These are phyloP conservation scores for Amblyjoppa proteus DNA, from an alignment of 2,888 invertebrate species.

Conservation along the genomic window DNA sequence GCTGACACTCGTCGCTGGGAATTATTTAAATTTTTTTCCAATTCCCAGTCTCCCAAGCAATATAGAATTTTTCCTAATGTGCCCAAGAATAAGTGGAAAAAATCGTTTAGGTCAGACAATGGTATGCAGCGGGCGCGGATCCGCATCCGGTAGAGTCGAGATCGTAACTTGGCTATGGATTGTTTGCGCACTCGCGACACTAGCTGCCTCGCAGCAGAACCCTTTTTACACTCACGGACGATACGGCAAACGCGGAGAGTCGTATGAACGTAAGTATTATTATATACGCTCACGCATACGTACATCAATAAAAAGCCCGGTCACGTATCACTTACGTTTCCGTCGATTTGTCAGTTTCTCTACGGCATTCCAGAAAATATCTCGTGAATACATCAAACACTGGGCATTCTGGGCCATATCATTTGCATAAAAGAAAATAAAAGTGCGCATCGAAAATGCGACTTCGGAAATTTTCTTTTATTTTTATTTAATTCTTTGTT, in stretches of 20 bases:
- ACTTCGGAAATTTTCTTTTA: no score
- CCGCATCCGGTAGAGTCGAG: slow-evolving; percentile 68
- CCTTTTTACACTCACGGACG: slow-evolving; percentile 76
- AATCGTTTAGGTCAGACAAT: slow-evolving; percentile 60
- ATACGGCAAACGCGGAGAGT: slow-evolving; percentile 78
- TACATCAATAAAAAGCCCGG: background rate
- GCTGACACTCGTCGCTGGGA: background rate
- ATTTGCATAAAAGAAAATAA: background rate
- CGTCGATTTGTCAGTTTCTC: background rate
- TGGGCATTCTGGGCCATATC: background rate
- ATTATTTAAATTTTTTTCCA: background rate
- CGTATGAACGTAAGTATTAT: slow-evolving; percentile 71
- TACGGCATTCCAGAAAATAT: background rate
- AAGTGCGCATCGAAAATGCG: background rate
- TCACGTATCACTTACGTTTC: slow-evolving; percentile 6
- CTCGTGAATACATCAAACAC: background rate
- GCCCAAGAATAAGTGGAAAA: background rate
- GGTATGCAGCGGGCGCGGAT: slow-evolving; percentile 70
- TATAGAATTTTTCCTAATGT: no score
- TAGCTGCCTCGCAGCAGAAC: slow-evolving; percentile 72
- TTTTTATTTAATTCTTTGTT: background rate
- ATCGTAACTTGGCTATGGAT: slow-evolving; percentile 76
- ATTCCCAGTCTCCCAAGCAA: background rate
- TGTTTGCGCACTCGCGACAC: slow-evolving; percentile 73
- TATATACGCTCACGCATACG: slow-evolving; percentile 12